Evolutionary conservation across 2,888 invertebrate genomes (phyloP).

Genomic region (Drosophila sordidula): DNA sequence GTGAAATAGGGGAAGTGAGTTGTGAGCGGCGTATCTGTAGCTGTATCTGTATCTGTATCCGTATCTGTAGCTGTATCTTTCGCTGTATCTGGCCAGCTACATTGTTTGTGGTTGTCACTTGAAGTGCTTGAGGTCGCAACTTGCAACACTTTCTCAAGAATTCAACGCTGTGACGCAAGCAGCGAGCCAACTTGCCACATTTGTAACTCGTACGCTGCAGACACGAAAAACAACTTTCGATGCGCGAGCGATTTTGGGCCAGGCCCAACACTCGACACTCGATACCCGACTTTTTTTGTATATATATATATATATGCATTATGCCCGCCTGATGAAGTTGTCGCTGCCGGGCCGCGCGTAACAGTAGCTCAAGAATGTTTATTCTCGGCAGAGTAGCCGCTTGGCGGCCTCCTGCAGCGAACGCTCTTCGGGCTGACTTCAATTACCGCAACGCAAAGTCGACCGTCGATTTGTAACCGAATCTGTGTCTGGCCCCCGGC

Average conservation of each 20-base stretch:
- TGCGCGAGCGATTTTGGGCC: constrained; percentile 41
- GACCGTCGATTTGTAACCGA: constrained; percentile 63
- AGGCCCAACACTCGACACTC: constrained; percentile 36
- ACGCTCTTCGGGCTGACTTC: constrained; percentile 34
- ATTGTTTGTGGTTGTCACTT: constrained; percentile 72
- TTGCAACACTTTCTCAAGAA: constrained; percentile 78
- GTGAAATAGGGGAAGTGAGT: constrained; percentile 52
- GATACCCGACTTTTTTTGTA: constrained; percentile 30
- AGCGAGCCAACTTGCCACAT: constrained; percentile 45
- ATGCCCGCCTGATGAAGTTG: constrained; percentile 48
- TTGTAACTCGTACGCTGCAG: constrained; percentile 42
- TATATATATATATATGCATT: constrained; percentile 1
- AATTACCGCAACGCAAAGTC: constrained; percentile 63
- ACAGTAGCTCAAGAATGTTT: constrained; percentile 72
- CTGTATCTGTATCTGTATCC: constrained; percentile 16
- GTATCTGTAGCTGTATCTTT: constrained; percentile 29
- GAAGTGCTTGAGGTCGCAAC: constrained; percentile 67
- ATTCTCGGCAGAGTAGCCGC: constrained; percentile 29
- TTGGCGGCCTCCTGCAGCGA: constrained; percentile 62
- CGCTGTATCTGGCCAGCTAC: constrained; percentile 27
- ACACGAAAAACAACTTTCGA: constrained; percentile 74
- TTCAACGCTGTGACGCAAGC: constrained; percentile 59
- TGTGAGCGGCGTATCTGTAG: constrained; percentile 30
- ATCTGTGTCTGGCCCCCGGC: constrained; percentile 40
- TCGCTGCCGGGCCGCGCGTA: constrained; percentile 52